Base-by-base conservation (phyloP, 1,140 invertebrate genomes). In the Wasmannia auropunctata region DNA sequence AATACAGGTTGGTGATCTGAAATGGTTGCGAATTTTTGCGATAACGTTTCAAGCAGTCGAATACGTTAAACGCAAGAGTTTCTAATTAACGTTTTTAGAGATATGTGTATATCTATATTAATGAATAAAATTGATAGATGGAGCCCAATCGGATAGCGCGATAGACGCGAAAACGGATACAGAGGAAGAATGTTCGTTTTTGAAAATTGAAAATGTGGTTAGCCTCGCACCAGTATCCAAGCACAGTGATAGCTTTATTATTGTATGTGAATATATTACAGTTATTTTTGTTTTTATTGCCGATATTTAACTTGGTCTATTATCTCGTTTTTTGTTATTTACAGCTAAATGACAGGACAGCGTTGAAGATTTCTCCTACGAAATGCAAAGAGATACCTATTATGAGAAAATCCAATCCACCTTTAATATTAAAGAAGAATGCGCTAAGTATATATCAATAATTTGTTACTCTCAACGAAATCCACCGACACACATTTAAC, bases 201-300 rank as follows among this genome's bases (percentile, higher is more conserved):
- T 95, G 6, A 93, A 92, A 58, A 95, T 95, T n/a, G 94, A 93
- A 67, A 95, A 92, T 75, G 94, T 95, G 34, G 88, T 95, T 14
- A 95, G 95, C 77, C 89, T 95, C 7, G 93, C 94, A n/a, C 90
- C 91, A 25, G 87, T 46, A 51, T 34, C 75, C 22, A 75, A 85
- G 0, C 87, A 34, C 1, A 79, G 83, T 14, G 89, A 91, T 51
- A 92, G 43, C n/a, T n/a, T n/a, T 77, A 56, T 90, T 16, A 86
- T 91, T 25, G 90, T 93, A 86, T 87, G 91, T 88, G 11, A 72
- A 51, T 34, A 5, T 43, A 51, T 31, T 1, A 4, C 0, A 19
- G 54, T 40, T 63, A 2, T 62, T 56, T 25, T n/a, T n/a, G 40
- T 46, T 8, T 25, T 46, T 0, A 28, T 58, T n/a, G 31, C 16